Evolutionary conservation across 2,797 vertebrate species (phyloP).

Genomic region (Pseudocheirus occidentalis): DNA sequence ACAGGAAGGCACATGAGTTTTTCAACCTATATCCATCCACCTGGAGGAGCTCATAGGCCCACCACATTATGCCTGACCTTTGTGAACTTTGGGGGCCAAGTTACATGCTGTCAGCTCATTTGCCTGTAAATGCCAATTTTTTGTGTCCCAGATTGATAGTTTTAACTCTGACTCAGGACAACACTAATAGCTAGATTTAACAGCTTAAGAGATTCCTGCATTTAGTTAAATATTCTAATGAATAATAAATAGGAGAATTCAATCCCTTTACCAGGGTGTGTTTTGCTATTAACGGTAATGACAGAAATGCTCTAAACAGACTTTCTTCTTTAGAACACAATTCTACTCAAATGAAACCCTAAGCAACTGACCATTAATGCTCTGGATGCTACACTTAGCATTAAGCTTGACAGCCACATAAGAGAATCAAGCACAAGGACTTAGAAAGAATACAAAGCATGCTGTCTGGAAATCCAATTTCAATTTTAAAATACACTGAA

Average conservation of each 20-base stretch:
- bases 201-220: background rate
- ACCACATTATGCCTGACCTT: background rate
- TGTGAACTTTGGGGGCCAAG: background rate
- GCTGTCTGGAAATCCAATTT: background rate
- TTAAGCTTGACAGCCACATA: background rate
- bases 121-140: background rate
- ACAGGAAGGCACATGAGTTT: background rate
- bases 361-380: background rate
- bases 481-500: background rate
- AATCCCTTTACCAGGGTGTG: accelerated
- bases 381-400: background rate
- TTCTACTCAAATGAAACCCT: background rate
- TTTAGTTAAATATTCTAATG: constrained; percentile 37
- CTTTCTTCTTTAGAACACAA: background rate
- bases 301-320: background rate
- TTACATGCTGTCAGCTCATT: background rate
- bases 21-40: background rate
- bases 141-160: background rate
- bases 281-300: background rate
- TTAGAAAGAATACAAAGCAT: background rate
- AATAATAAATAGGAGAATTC: constrained; percentile 28
- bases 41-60: background rate
- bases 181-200: background rate
- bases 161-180: background rate
- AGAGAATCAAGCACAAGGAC: background rate